These are phyloP conservation scores for Trogon surrucura DNA, from an alignment of 2,113 vertebrate species.

Conservation along the genomic window DNA sequence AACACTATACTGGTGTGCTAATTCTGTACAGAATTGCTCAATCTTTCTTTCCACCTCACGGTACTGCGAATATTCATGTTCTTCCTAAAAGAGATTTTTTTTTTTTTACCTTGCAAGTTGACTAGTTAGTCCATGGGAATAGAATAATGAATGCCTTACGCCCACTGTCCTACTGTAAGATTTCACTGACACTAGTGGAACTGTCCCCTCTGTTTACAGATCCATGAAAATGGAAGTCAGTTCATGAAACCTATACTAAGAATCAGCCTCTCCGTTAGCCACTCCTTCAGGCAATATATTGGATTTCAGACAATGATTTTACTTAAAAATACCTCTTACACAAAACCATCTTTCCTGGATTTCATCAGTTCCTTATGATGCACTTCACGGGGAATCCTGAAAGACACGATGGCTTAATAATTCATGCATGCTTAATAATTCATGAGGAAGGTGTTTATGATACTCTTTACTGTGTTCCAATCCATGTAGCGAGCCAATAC, in stretches of 20 bases:
- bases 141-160: background rate
- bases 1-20: background rate
- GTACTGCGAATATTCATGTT: background rate
- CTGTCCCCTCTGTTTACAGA: background rate
- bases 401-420: background rate
- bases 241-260: background rate
- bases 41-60: background rate
- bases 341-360: background rate
- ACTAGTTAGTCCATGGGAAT: background rate
- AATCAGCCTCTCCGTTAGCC: background rate
- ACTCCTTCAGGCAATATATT: background rate
- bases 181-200: background rate
- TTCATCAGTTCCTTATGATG: background rate
- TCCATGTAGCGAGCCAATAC: background rate
- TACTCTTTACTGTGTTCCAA: background rate
- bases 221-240: background rate
- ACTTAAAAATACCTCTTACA: background rate
- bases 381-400: background rate
- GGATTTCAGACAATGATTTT: background rate
- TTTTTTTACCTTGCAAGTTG: background rate
- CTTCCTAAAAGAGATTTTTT: background rate
- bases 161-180: background rate
- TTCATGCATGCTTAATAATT: background rate
- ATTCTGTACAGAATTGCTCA: background rate
- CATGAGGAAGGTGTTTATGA: background rate